phyloP scores from a whole-genome alignment of 2,888 invertebrate species.

The Octodonta nipae region DNA sequence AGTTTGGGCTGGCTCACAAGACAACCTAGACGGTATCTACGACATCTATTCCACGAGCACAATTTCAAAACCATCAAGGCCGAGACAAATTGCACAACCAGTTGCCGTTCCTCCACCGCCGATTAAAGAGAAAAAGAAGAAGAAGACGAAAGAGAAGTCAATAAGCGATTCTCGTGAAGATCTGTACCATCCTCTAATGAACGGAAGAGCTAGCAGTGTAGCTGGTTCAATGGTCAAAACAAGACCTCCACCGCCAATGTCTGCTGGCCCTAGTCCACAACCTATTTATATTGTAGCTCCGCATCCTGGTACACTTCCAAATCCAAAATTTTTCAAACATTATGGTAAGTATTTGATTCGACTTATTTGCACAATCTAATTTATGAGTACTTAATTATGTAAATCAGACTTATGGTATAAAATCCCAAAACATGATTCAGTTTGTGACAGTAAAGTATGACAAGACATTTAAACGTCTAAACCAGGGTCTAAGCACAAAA shows the following conservation, averaged over 20 bases:
- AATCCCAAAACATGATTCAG: no score
- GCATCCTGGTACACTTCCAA: slow-evolving; percentile 33
- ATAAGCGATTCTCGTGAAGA: slow-evolving; percentile 37
- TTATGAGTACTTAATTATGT: no score
- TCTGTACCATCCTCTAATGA: slow-evolving; percentile 42
- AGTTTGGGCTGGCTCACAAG: slow-evolving; percentile 72
- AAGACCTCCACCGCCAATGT: slow-evolving; percentile 17
- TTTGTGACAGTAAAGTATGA: no score
- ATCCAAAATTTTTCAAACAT: slow-evolving; percentile 37
- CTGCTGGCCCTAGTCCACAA: slow-evolving; percentile 24
- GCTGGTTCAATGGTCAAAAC: slow-evolving; percentile 37
- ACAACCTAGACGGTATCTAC: slow-evolving; percentile 59
- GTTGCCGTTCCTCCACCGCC: slow-evolving; percentile 72
- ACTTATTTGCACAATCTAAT: not conserved
- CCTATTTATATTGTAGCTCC: slow-evolving; percentile 33
- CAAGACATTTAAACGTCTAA: no score
- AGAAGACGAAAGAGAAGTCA: slow-evolving; percentile 40
- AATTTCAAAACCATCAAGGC: slow-evolving; percentile 53
- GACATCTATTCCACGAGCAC: slow-evolving; percentile 51
- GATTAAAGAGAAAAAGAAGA: slow-evolving; percentile 48
- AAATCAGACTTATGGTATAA: no score
- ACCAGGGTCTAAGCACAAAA: no score
- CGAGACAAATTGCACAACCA: slow-evolving; percentile 67
- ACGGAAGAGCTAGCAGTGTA: slow-evolving; percentile 36
- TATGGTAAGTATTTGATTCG: slow-evolving; percentile 28